Evolutionary conservation across 2,797 vertebrate genomes (phyloP).

Genomic region (Urosaurus nigricauda): DNA sequence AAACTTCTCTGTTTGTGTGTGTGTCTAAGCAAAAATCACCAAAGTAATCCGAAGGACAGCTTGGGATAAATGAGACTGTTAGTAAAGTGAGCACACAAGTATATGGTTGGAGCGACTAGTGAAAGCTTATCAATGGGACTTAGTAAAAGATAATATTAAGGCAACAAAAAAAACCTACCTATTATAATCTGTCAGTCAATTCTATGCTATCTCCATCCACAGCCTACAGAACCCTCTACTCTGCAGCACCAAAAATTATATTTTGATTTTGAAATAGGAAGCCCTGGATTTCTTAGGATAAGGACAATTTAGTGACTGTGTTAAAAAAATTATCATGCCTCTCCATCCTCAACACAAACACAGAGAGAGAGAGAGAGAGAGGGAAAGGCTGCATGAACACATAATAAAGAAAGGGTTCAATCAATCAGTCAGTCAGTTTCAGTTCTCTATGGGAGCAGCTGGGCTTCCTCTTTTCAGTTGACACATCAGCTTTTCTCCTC

Average conservation of each 20-base stretch:
- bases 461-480: background rate
- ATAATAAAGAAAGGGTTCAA: background rate
- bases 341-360: background rate
- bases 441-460: background rate
- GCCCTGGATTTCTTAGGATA: background rate
- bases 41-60: background rate
- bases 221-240: background rate
- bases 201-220: background rate
- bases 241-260: too few species aligned
- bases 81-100: background rate
- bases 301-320: background rate
- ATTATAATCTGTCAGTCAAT: background rate
- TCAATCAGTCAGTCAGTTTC: background rate
- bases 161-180: background rate
- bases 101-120: background rate
- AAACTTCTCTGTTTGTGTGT: slow-evolving; percentile 34
- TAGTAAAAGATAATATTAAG: background rate
- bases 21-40: slow-evolving; percentile 54
- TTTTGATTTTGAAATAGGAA: background rate
- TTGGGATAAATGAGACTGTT: background rate
- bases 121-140: slow-evolving; percentile 18
- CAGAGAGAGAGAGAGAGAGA: too few species aligned
- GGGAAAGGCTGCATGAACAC: background rate
- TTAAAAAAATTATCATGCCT: background rate
- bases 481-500: slow-evolving; percentile 7